Evolutionary conservation across 2,888 invertebrate genomes (phyloP).

Genomic region (Pollenia amentaria): DNA sequence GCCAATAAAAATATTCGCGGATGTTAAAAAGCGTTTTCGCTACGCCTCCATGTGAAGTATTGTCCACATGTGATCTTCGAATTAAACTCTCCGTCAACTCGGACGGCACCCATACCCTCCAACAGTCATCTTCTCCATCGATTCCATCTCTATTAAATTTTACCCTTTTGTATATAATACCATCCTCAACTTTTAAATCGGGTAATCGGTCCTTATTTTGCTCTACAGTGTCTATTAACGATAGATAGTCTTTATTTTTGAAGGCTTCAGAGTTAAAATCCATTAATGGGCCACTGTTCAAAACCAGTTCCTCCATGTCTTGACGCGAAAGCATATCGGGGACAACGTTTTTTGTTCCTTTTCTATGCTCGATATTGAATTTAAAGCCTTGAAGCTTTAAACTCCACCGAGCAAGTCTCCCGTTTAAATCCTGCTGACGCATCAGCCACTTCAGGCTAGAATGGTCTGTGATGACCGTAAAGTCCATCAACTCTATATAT

Average conservation of each 20-base stretch:
- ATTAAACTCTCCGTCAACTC: background rate
- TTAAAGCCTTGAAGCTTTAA: conserved; percentile 75
- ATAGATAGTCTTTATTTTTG: background rate
- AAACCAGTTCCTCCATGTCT: background rate
- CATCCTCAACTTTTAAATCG: background rate
- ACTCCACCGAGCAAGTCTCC: conserved; percentile 75
- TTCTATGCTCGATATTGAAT: conserved; percentile 74
- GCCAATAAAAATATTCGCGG: conserved; percentile 15
- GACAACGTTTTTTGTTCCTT: background rate
- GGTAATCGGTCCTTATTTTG: conserved; percentile 8
- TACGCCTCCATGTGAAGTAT: conserved; percentile 1
- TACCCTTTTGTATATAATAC: background rate
- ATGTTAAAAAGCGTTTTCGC: conserved; percentile 25
- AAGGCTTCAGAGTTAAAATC: background rate
- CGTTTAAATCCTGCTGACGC: conserved; percentile 43
- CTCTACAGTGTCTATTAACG: background rate
- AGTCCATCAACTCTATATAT: conserved; percentile 61
- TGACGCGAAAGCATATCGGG: conserved; percentile 3
- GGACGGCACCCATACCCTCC: conserved; percentile 3
- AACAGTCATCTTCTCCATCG: background rate
- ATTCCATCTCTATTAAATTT: background rate
- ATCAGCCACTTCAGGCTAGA: conserved; percentile 48
- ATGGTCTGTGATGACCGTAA: conserved; percentile 52
- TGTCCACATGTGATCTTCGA: background rate
- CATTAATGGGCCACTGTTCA: background rate